Evolutionary conservation across 2,113 vertebrate species (phyloP).

Genomic region (Ptychochromis oligacanthus): DNA sequence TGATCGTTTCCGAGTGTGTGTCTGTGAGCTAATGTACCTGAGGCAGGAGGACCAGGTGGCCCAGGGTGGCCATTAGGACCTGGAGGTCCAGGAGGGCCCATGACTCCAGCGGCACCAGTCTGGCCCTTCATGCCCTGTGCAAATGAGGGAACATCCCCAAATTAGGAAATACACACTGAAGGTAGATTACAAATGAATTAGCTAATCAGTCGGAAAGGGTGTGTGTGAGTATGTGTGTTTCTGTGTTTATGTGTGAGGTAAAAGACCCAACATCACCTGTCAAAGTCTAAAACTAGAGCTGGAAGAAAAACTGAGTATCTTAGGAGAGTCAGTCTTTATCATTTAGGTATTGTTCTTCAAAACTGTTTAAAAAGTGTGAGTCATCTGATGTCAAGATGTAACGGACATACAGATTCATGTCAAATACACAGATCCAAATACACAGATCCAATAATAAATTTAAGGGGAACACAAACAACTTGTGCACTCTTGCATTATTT

Average conservation of each 20-base stretch:
- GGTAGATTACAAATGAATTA: constrained; percentile 8
- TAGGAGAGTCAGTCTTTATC: no score
- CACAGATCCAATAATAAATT: no score
- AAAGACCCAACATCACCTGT: neutral
- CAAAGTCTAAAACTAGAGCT: no score
- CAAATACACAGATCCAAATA: no score
- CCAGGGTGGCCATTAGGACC: constrained; percentile 87
- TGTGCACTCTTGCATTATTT: no score
- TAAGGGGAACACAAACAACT: no score
- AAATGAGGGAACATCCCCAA: constrained; percentile 45
- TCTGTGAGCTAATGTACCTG: constrained; percentile 79
- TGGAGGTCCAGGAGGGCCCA: constrained; percentile 86
- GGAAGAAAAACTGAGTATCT: no score
- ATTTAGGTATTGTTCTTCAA: neutral
- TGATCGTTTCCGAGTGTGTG: neutral
- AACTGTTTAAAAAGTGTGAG: neutral
- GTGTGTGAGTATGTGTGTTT: neutral
- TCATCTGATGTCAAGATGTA: no score
- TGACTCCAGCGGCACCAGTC: constrained; percentile 77
- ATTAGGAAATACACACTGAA: constrained; percentile 7
- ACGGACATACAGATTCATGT: no score
- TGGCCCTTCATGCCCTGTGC: constrained; percentile 88
- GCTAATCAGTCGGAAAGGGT: neutral
- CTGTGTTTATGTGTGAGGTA: neutral
- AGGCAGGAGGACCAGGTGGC: constrained; percentile 82